Evolutionary conservation across 2,113 vertebrate species (phyloP), one percentile per base, ranked within the genome.

Genomic region (Centrocercus urophasianus): DNA sequence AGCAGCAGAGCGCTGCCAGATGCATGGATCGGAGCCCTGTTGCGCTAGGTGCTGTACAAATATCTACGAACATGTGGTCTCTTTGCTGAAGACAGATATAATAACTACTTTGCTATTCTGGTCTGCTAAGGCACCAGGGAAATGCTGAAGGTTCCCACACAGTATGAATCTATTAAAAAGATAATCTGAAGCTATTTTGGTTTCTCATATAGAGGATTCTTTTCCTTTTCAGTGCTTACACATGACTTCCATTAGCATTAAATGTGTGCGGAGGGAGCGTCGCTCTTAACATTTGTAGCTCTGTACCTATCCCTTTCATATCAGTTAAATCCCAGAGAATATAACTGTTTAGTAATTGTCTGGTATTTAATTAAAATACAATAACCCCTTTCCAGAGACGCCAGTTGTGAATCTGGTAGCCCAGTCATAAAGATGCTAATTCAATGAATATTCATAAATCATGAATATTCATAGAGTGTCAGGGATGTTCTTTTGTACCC

Each of bases 341-440:
- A 94, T 96, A 96, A 96, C 91, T 97, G 92, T 97, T 97, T 94
- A 89, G 93, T 96, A 97, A 96, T 97, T 96, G 95, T 96, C 95
- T 96, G 97, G 96, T 96, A 97, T 97, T 97, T 97, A 96, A 97
- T 97, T 97, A 97, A 97, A 97, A 97, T 97, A 97, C 96, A 97
- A 97, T 97, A 95, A 95, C 84, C 90, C 61, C 86, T 97, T 97
- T 97, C 95, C 97, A 96, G 93, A 94, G 96, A 97, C 75, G 96
- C 96, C 97, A 97, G 96, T 97, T 96, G 97, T 97, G 96, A 97
- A 96, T 96, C 96, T 97, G 95, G 97, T 96, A 96, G 96, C 97
- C 97, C 95, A 96, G 97, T 96, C 97, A 97, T 97, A 97, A 96
- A 97, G 95, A 97, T 96, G 94, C 97, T 96, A 96, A 96, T 97